A percentile compares a stretch with the other conserved stretches of the same genome.
These are phyloP conservation scores for Drosophila dives DNA, from an alignment of 2,888 invertebrate genomes.

Conservation along the genomic window DNA sequence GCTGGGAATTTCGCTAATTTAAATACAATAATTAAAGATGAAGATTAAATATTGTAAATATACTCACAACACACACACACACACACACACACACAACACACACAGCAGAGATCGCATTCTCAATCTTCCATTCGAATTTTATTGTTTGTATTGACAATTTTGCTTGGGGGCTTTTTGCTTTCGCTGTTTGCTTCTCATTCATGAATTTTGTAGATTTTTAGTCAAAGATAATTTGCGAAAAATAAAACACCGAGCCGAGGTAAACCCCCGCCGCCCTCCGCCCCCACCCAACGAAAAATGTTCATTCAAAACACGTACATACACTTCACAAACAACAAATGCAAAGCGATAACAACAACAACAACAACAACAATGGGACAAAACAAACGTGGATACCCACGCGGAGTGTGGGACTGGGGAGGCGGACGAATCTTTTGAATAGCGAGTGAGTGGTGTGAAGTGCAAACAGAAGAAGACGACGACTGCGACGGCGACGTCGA, in stretches of 20 bases:
- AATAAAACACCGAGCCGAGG: constrained; percentile 50
- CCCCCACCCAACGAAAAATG: constrained; percentile 10
- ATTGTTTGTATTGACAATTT: constrained; percentile 58
- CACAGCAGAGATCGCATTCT: constrained; percentile 18
- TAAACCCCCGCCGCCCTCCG: constrained; percentile 8
- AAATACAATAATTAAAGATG: constrained; percentile 5
- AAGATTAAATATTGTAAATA: constrained; percentile 13
- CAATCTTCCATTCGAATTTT: constrained; percentile 23
- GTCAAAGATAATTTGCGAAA: constrained; percentile 68
- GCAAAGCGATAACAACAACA: constrained; percentile 53
- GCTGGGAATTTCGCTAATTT: constrained; percentile 3
- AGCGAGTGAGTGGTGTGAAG: constrained; percentile 53
- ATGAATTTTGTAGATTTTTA: constrained; percentile 71
- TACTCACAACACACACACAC: not conserved
- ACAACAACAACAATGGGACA: constrained; percentile 21
- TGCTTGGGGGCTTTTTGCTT: constrained; percentile 40
- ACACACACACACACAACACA: not conserved
- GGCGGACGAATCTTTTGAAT: constrained; percentile 27
- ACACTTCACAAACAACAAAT: constrained; percentile 58
- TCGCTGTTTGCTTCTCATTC: constrained; percentile 61
- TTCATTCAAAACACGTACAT: constrained; percentile 74
- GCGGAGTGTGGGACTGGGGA: constrained; percentile 13
- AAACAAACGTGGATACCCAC: constrained; percentile 51
- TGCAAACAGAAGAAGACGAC: constrained; percentile 53
- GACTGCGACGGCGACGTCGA: not conserved